Conservation (phyloP, 2,113 vertebrate species). For the Pica pica region DNA sequence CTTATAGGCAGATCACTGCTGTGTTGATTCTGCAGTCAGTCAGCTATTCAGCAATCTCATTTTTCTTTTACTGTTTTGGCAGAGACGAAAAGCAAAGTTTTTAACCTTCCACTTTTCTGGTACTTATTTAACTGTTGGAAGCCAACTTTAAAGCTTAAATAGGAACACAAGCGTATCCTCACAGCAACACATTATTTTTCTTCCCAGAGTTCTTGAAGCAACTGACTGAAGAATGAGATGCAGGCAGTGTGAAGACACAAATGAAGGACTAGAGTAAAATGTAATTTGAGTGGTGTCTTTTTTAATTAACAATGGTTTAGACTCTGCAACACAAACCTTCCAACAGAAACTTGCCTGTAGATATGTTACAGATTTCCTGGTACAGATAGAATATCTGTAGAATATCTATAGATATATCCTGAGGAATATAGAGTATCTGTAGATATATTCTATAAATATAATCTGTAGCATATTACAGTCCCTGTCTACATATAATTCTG, state of each 20-base stretch:
- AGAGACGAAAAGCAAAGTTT: conserved; percentile 37
- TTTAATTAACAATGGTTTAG: not conserved
- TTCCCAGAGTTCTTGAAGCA: not conserved
- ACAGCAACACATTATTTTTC: not conserved
- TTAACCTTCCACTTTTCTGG: conserved; percentile 40
- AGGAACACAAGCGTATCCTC: not conserved
- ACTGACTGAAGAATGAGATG: not conserved
- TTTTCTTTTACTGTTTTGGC: conserved; percentile 55
- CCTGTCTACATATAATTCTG: not conserved
- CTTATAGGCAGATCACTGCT: conserved; percentile 22
- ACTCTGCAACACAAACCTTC: not conserved
- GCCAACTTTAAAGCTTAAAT: conserved; percentile 27
- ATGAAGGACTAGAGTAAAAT: not conserved
- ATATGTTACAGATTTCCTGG: not conserved
- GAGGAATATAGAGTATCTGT: not conserved
- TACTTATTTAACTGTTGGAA: conserved; percentile 27
- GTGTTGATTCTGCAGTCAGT: conserved; percentile 24
- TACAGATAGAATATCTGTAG: not conserved
- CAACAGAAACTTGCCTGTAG: not conserved
- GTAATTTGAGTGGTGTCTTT: not conserved
- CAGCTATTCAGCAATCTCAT: conserved; percentile 44
- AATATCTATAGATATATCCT: not conserved
- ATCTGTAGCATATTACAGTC: not conserved
- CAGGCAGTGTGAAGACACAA: not conserved
- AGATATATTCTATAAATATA: not conserved